phyloP scores from a whole-genome alignment of 1,140 invertebrate species.

The Vanessa atalanta region DNA sequence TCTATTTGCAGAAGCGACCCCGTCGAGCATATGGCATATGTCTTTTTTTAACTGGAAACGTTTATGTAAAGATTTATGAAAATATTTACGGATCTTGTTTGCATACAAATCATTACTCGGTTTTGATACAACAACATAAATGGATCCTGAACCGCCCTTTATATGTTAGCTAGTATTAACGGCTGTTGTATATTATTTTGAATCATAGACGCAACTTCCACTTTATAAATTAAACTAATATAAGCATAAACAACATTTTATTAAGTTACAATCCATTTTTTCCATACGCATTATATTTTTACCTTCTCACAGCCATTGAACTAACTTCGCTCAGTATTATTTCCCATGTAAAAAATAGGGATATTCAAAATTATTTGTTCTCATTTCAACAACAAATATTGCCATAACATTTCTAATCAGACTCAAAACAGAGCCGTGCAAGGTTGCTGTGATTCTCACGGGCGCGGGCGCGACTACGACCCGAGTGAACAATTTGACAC shows the following conservation, averaged over 20 bases:
- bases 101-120: conserved; percentile 20
- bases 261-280: background rate
- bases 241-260: background rate
- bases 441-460: conserved; percentile 65
- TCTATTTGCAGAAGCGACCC: conserved; percentile 63
- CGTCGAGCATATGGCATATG: conserved; percentile 52
- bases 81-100: conserved; percentile 41
- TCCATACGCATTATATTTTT: background rate
- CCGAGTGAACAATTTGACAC: conserved; percentile 78
- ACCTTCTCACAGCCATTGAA: too few species aligned
- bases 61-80: conserved; percentile 37
- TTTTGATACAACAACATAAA: background rate
- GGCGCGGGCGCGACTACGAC: conserved; percentile 51
- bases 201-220: background rate
- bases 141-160: conserved; percentile 39
- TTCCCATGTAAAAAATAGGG: conserved; percentile 4
- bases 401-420: conserved; percentile 52
- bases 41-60: conserved; percentile 34
- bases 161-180: conserved; percentile 22
- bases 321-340: background rate
- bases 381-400: conserved; percentile 32
- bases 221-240: background rate
- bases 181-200: background rate
- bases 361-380: conserved; percentile 1
- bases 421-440: conserved; percentile 48